phyloP scores from a whole-genome alignment of 2,113 vertebrate species.

The Cacatua alba region DNA sequence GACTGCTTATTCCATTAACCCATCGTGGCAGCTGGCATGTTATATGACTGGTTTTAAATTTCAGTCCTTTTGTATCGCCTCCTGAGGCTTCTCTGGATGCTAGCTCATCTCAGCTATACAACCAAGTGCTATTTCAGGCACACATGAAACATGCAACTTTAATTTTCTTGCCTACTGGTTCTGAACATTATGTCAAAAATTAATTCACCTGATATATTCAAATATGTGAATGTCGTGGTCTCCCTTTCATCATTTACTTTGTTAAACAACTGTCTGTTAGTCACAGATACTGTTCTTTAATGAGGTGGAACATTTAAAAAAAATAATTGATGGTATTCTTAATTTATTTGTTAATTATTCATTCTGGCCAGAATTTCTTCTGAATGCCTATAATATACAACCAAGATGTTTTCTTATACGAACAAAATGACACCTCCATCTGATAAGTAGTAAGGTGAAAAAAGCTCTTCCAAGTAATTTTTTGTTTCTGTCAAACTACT shows the following conservation, averaged over 20 bases:
- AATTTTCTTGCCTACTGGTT: not conserved
- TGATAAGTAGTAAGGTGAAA: not conserved
- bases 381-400: not conserved
- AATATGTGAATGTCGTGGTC: not conserved
- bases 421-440: not conserved
- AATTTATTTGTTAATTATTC: not conserved
- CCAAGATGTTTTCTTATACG: not conserved
- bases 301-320: not conserved
- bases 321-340: not conserved
- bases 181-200: not conserved
- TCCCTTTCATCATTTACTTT: not conserved
- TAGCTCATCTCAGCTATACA: not conserved
- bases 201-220: not conserved
- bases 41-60: not conserved
- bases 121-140: not conserved
- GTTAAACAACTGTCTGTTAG: not conserved
- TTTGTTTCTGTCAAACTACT: not conserved
- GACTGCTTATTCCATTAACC: not conserved
- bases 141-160: not conserved
- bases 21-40: rapidly evolving
- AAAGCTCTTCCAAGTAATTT: not conserved
- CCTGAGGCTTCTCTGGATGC: not conserved
- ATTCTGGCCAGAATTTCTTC: not conserved
- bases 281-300: not conserved
- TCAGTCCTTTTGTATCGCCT: not conserved